Evolutionary conservation across 2,888 invertebrate species (phyloP), one percentile per base, ranked within the genome.

Genomic region (Diadromus collaris): DNA sequence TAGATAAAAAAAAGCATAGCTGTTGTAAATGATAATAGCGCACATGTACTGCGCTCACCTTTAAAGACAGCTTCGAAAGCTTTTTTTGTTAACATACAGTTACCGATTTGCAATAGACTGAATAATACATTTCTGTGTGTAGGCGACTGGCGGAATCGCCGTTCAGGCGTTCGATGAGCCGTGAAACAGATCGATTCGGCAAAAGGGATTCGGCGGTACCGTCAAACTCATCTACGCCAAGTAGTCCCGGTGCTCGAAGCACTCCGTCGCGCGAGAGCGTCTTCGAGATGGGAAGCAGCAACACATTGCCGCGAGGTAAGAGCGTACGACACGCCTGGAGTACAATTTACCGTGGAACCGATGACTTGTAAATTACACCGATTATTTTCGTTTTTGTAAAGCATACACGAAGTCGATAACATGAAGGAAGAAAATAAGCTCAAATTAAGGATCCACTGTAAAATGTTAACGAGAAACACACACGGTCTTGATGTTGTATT

Each of bases 271-370:
- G 89, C 29, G 90, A 89, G 13, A 89, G 86, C 69, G 83, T 90
- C 27, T 89, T 89, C 71, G 90, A 90, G 58, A 86, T 86, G 76
- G 89, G 90, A 51, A 89, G 86, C 83, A 86, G 85, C 83, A 90
- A 89, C 79, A 90, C 89, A 41, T 86, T 90, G 69, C 90, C 90
- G 67, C 85, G 89, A 89, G 90, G 90, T 90, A 86, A 90, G 90
- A 84, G 81, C 84, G 83, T 83, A 82, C 73, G 78, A 75, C 80
- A 80, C 63, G 75, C 81, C 79, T 76, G 67, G 78, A 81, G 64
- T 80, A 82, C 84, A 83, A 82, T 84, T 86, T 81, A 84, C 82
- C 80, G 84, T 85, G 83, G 85, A 83, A 83, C 75, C 80, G 68
- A 76, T 38, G 9, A 76, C 60, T 82, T 76, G 68, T 79, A 44